Evolutionary conservation across 1,140 invertebrate species (phyloP).

Genomic region (Micrasema minimum): DNA sequence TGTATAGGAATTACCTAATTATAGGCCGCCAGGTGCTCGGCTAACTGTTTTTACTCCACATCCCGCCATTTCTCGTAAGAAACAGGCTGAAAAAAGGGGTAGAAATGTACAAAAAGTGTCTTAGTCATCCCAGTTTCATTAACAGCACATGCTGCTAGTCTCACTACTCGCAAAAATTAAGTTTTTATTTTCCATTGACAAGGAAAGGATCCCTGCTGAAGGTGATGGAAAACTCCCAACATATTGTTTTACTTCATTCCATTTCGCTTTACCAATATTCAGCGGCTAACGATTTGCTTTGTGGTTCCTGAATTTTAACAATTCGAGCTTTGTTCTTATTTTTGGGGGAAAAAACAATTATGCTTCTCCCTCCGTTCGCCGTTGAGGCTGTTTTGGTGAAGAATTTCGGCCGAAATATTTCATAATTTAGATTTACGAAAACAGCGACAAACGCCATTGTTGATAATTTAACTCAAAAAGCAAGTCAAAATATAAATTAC

Average conservation of each 20-base stretch:
- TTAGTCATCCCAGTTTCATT: slow-evolving; percentile 28
- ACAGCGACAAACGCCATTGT: too few relatives aligned
- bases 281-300: slow-evolving; percentile 29
- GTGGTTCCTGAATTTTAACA: slow-evolving; percentile 27
- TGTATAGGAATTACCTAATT: background rate
- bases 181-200: slow-evolving; percentile 28
- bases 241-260: slow-evolving; percentile 19
- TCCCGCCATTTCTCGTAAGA: background rate
- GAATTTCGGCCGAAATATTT: too few relatives aligned
- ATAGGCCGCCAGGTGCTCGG: background rate
- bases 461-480: too few relatives aligned
- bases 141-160: slow-evolving; percentile 18
- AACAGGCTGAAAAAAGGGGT: slow-evolving; percentile 3
- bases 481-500: too few relatives aligned
- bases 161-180: slow-evolving; percentile 20
- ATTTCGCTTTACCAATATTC: slow-evolving; percentile 19
- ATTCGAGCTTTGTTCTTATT: slow-evolving; percentile 31
- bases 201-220: too few relatives aligned
- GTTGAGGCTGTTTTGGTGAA: too few relatives aligned
- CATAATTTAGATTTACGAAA: too few relatives aligned
- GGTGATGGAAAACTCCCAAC: slow-evolving; percentile 8
- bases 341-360: slow-evolving; percentile 25
- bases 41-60: background rate
- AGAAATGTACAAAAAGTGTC: slow-evolving; percentile 16
- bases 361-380: background rate